phyloP scores from a whole-genome alignment of 1,140 invertebrate species.

The Belonocnema kinseyi region DNA sequence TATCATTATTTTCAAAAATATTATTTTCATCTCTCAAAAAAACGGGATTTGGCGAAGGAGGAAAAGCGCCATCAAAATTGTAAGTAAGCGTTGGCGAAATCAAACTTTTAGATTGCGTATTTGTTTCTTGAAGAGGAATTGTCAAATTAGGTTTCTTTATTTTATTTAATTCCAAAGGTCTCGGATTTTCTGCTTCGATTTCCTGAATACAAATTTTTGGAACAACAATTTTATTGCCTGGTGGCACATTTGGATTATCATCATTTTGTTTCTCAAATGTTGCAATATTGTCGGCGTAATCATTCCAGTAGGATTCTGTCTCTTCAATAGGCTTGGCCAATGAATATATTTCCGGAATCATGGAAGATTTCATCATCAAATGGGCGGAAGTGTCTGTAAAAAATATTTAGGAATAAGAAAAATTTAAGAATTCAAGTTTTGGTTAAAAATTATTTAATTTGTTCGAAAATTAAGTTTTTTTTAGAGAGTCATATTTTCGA shows the following conservation, averaged over 20 bases:
- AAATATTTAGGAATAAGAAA: constrained; percentile 25
- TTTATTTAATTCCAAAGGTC: background rate
- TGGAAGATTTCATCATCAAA: constrained; percentile 65
- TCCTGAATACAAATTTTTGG: background rate
- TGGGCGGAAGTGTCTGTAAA: constrained; percentile 66
- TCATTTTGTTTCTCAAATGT: constrained; percentile 30
- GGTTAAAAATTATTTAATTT: too few species aligned
- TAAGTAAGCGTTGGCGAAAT: constrained; percentile 65
- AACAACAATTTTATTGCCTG: background rate
- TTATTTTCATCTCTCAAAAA: constrained; percentile 26
- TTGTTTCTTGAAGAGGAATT: constrained; percentile 25
- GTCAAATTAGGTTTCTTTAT: constrained; percentile 9
- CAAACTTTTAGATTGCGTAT: constrained; percentile 38
- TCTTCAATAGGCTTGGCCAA: constrained; percentile 51
- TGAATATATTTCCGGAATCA: constrained; percentile 58
- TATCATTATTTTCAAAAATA: constrained; percentile 5
- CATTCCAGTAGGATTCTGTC: constrained; percentile 65
- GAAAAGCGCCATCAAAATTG: constrained; percentile 46
- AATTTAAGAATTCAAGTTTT: background rate
- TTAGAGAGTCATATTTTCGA: too few species aligned
- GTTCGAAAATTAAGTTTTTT: too few species aligned
- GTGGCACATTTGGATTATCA: constrained; percentile 29
- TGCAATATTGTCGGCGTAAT: constrained; percentile 59
- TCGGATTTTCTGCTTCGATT: background rate
- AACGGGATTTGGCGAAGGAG: constrained; percentile 58